Percentiles rank a stretch among this genome's conserved stretches.
These are phyloP conservation scores for Ailuropoda melanoleuca DNA, from an alignment of 2,113 vertebrate species.

Conservation along the genomic window DNA sequence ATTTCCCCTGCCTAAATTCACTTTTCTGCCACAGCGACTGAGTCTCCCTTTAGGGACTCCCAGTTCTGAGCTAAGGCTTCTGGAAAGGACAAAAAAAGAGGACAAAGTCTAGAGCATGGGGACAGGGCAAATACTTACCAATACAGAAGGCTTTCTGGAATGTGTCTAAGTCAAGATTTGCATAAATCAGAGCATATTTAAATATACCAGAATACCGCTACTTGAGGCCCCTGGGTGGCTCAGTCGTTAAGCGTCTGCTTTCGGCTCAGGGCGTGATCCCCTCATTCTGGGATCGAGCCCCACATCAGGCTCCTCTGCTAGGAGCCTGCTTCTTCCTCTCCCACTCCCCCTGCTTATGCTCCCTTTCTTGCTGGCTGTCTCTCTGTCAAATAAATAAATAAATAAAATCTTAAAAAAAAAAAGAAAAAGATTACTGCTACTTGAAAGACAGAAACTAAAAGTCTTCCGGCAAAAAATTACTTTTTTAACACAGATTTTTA, in stretches of 20 bases:
- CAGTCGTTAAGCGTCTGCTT: too few relatives aligned
- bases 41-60: background rate
- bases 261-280: too few relatives aligned
- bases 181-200: background rate
- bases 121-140: background rate
- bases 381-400: too few relatives aligned
- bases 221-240: too few relatives aligned
- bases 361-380: too few relatives aligned
- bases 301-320: too few relatives aligned
- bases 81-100: background rate
- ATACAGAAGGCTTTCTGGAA: background rate
- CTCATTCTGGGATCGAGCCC: too few relatives aligned
- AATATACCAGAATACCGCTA: background rate
- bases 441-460: background rate
- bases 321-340: too few relatives aligned
- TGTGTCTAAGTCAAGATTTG: background rate
- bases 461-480: background rate
- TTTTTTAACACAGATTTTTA: constrained; percentile 2
- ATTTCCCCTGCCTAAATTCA: background rate
- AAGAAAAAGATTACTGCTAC: background rate
- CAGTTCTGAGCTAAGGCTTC: background rate
- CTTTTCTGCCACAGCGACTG: background rate
- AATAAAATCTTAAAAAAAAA: too few relatives aligned
- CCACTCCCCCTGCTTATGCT: too few relatives aligned
- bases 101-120: background rate